Base-by-base conservation (phyloP, 2,888 invertebrate genomes). In the Drosophila ustulata region DNA sequence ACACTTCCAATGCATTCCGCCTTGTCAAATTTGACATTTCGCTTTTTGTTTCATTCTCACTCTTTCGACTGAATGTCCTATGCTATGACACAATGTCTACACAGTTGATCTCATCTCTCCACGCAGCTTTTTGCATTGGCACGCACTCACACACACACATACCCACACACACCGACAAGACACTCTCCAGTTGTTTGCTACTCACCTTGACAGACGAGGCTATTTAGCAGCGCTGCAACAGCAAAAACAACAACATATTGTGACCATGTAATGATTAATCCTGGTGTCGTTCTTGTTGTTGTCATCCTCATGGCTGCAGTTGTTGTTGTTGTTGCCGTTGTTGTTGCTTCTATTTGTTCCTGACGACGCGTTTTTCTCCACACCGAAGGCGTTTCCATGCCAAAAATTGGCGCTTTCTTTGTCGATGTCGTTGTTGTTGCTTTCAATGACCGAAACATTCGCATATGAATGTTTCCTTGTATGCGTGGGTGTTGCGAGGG, bases 181-280 rank as follows among this genome's bases (percentile, higher is more conserved):
- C 30, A 55, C 37, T 28, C n/a, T 45, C 8, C 26, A n/a, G 45
- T 1, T 9, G 23, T 8, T 39, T 13, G 23, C 11, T 39, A 90
- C 91, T 91, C 72, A 91, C 90, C 90, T 80, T 82, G 89, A 75
- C 83, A 89, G 66, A 84, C 66, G 75, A 72, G 80, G 75, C 90
- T 84, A 76, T 85, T 83, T 11, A 90, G 75, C 68, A 89, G 71
- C 47, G 66, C 53, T 75, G 87, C 84, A 80, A 80, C 84, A 82
- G 80, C 80, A 62, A 64, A 71, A 68, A 70, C 81, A 75, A 83
- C 72, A 56, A 78, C 58, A 30, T 59, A 47, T 45, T 84, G 85
- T 28, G 73, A 56, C 88, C 83, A 83, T 78, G 80, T 78, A 75
- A 70, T 65, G 63, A 52, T 66, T 75, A 87, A 80, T 87, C 88